phyloP scores from a whole-genome alignment of 2,797 vertebrate species.

The Tragelaphus eurycerus region DNA sequence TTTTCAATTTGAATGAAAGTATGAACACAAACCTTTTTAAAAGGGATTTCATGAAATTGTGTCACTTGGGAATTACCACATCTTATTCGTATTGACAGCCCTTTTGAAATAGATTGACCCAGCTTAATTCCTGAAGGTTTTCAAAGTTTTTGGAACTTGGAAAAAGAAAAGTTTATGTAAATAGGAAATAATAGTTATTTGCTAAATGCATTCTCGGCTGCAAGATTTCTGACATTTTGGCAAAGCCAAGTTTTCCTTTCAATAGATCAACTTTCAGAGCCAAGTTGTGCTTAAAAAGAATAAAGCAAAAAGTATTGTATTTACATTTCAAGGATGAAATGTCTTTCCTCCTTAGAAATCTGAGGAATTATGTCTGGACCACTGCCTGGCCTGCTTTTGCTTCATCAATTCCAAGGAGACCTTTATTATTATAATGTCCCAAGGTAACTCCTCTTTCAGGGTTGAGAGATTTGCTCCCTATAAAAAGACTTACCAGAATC shows the following conservation, averaged over 20 bases:
- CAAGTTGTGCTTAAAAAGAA: constrained; percentile 29
- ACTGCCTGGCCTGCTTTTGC: not conserved
- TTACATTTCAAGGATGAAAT: constrained; percentile 37
- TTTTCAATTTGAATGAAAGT: not conserved
- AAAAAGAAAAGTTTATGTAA: constrained; percentile 18
- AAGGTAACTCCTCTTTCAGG: not conserved
- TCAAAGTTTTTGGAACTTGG: not conserved
- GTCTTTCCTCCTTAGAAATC: constrained; percentile 2
- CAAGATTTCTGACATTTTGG: constrained; percentile 17
- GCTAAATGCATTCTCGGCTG: not conserved
- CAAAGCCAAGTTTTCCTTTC: constrained; percentile 17
- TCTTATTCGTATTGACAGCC: not conserved
- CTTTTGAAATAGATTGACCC: not conserved
- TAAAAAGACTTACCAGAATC: not conserved
- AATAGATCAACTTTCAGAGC: not conserved
- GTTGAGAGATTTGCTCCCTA: not conserved
- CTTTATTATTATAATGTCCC: not conserved
- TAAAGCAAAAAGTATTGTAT: not conserved
- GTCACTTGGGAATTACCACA: not conserved
- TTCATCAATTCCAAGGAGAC: not conserved
- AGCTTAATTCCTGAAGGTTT: not conserved
- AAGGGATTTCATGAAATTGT: not conserved
- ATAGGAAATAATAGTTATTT: constrained; percentile 39
- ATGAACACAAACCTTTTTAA: not conserved
- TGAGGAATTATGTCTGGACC: not conserved